Evolutionary conservation across 2,888 invertebrate genomes (phyloP), one percentile per base, ranked within the genome.

Genomic region (Ectropis crepuscularia): DNA sequence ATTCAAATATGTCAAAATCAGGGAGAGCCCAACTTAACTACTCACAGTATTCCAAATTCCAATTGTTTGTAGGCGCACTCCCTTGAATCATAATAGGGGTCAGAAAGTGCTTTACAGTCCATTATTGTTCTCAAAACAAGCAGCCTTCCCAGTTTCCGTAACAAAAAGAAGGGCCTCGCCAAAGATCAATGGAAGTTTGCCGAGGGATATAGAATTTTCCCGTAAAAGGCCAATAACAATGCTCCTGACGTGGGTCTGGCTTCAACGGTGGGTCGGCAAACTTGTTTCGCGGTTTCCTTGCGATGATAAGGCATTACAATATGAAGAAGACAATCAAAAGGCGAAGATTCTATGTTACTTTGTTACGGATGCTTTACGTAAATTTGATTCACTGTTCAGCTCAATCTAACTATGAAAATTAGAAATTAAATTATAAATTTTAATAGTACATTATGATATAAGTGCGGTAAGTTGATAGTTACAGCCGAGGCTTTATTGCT

Each of bases 191-290:
- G 74, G 69, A 76, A 79, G 78, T 83, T 81, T 79, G 73, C 68
- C 63, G 64, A 67, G 73, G 74, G 73, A 77, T 86, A 85, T 86
- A 83, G 82, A 82, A 83, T 86, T 85, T 82, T 77, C 77, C 74
- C 75, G 71, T 77, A 77, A 79, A 80, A 79, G 77, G 71, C 73
- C 73, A 69, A 76, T 75, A 80, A 87, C 83, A 88, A 88, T 81
- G 81, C 77, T 71, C 74, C 75, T 86, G 85, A 86, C 80, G 74
- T 79, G 80, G 80, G 79, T 81, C 75, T 65, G 68, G 39, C 7
- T 38, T 46, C 46, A 72, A 73, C 69, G 72, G 74, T 64, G 68
- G 70, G 51, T 65, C 71, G 51, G 60, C 48, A 37, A 59, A 58
- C 55, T 57, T 61, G 51, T 55, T 59, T 59, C 41, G 28, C 28